Evolutionary conservation across 2,113 vertebrate species (phyloP).

Genomic region (Chaenocephalus aceratus): DNA sequence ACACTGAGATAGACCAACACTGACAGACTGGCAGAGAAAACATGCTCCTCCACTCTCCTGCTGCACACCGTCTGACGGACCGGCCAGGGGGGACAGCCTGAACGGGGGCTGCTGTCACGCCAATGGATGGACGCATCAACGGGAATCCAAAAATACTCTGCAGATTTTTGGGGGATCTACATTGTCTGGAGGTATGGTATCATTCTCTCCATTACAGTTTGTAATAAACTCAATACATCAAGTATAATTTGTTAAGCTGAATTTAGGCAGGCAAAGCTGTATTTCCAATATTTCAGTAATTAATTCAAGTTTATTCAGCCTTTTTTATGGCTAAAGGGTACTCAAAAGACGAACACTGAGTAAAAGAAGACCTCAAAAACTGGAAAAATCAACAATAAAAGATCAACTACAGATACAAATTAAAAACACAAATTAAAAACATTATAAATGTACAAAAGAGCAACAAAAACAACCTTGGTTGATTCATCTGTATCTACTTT

Average conservation of each 20-base stretch:
- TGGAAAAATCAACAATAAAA: too few relatives aligned
- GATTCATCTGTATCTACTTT: conserved; percentile 23
- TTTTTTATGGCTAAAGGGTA: too few relatives aligned
- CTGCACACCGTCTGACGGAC: conserved; percentile 17
- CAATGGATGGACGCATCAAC: neutral
- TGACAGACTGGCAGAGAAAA: conserved; percentile 60
- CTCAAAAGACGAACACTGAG: too few relatives aligned
- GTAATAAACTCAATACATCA: neutral
- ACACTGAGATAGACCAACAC: conserved; percentile 46
- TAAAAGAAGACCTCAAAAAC: too few relatives aligned
- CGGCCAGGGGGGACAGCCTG: conserved; percentile 18
- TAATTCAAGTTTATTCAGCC: too few relatives aligned
- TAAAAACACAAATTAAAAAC: too few relatives aligned
- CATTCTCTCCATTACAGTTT: neutral
- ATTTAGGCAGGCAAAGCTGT: conserved; percentile 16
- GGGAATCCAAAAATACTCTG: neutral
- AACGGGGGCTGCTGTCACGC: neutral
- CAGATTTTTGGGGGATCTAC: neutral
- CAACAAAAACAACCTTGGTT: conserved; percentile 12
- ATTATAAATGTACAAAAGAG: neutral
- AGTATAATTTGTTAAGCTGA: neutral
- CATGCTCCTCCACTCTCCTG: conserved; percentile 30
- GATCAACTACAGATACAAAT: too few relatives aligned
- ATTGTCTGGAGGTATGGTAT: neutral
- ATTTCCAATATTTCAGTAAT: neutral